Evolutionary conservation across 2,113 vertebrate species (phyloP), one percentile per base, ranked within the genome.

Genomic region (Thalassarche chlororhynchos): DNA sequence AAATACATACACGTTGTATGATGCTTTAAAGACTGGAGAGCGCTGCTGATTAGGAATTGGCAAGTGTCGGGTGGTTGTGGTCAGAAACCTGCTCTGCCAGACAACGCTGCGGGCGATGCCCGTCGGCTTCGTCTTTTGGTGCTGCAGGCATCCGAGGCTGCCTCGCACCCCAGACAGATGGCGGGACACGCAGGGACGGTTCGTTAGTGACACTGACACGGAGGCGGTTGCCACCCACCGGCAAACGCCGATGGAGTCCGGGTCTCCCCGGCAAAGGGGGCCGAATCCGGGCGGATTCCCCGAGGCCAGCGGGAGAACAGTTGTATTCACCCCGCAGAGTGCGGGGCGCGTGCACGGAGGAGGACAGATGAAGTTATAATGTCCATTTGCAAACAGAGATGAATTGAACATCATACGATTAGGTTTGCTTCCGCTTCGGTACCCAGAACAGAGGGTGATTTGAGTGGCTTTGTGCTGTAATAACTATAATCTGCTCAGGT

Each of bases 311-410:
- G 3, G 72, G 5, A 70, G 19, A 31, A 7, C 3, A 15, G 64
- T 57, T 14, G 42, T 4, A 7, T 5, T 10, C 70, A n/a, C 6
- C n/a, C 64, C 2, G 1, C 28, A 29, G 81, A 29, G 44, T 12
- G 0, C 1, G 0, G 44, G 60, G 26, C 8, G 5, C 25, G 4
- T 0, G 18, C n/a, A 14, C 1, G 2, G 38, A n/a, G 70, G 44
- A 89, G 54, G 70, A 42, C 17, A 58, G 72, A 66, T 44, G 38
- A 90, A 64, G 72, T 23, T 31, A 19, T 6, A 29, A 47, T 3
- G 65, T 14, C 54, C 54, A 5, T 54, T 28, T 75, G 61, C 76
- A 68, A 69, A 61, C 42, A 54, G 54, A 60, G 49, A 9, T 10
- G 49, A 69, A 69, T 4, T n/a, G 77, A 75, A 54, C 89, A 40